Base-by-base conservation (phyloP, 2,888 invertebrate genomes). In the Watsonalla binaria region DNA sequence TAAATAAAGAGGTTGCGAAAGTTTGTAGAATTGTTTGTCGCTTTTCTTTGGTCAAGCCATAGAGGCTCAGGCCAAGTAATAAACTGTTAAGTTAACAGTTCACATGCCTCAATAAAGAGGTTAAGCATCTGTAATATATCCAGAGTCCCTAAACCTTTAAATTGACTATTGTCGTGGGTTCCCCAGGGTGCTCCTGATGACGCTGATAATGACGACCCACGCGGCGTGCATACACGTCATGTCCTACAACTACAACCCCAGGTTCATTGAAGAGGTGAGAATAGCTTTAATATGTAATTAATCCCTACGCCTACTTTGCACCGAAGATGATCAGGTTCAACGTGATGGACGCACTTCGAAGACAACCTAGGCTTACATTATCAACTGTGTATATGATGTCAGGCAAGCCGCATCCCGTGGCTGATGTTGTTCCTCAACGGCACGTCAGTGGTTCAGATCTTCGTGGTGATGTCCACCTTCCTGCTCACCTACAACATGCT, bases 391-490 rank as follows among this genome's bases (percentile, higher is more conserved):
- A 11, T 42, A 11, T 42, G 9, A 50, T 51, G 50, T 9, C 62
- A 82, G 83, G 66, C 72, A 11, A 66, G 76, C 0, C 66, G 62
- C 0, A 69, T 74, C 45, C 75, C 81, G 0, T 34, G 68, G n/a
- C 57, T 78, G 56, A 78, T 80, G 74, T 35, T 80, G n/a, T 71
- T 82, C 56, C 67, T 78, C 59, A 86, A 86, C 68, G 85, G 84
- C 14, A 76, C 85, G 0, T 68, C 77, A 0, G 60, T 83, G 37
- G 80, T 84, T 61, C 84, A 84, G 63, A 57, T 70, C 13, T 86
- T 85, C 65, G 63, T 84, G 55, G 61, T 82, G 61, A 54, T 86
- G 47, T 84, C 85, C 54, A 80, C 69, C 62, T 86, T 86, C 66
- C 71, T 86, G 52, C 72, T 86, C 34, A 74, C 78, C 34, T 80